Percentiles rank a stretch among this genome's conserved stretches.
These are phyloP conservation scores for Steromphala cineraria DNA, from an alignment of 2,888 invertebrate species.

Conservation along the genomic window DNA sequence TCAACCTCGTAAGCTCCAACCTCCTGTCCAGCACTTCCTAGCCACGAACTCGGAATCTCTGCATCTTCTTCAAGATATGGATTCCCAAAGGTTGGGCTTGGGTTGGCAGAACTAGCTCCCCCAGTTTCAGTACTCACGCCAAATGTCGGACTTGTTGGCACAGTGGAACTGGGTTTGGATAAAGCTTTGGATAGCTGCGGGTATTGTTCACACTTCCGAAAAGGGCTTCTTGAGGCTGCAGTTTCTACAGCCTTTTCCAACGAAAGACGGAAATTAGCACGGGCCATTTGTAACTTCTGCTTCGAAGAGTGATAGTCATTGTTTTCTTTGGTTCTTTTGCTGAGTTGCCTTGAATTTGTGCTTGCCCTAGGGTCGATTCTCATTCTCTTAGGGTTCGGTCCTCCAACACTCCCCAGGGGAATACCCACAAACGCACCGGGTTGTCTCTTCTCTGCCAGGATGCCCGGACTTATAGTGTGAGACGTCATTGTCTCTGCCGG, in stretches of 20 bases:
- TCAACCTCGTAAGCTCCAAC: slow-evolving; percentile 14
- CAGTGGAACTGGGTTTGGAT: not conserved
- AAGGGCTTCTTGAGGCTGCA: slow-evolving; percentile 10
- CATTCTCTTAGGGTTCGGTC: not conserved
- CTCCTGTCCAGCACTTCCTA: not conserved
- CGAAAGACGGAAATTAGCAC: slow-evolving; percentile 49
- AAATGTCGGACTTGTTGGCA: not conserved
- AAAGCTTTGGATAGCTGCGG: slow-evolving; percentile 19
- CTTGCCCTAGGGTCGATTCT: not conserved
- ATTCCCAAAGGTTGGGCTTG: not conserved
- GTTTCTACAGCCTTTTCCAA: slow-evolving; percentile 49
- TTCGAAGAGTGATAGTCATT: slow-evolving; percentile 43
- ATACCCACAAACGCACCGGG: not conserved
- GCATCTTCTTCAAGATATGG: not conserved
- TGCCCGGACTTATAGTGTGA: not conserved
- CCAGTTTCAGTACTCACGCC: not conserved
- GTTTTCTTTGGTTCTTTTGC: not conserved
- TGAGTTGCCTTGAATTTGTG: not conserved
- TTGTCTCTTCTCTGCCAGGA: not conserved
- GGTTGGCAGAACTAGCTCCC: not conserved
- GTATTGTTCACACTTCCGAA: not conserved
- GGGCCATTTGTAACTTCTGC: slow-evolving; percentile 54
- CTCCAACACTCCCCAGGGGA: not conserved
- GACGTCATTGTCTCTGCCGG: not conserved
- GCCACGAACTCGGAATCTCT: not conserved